Evolutionary conservation across 2,888 invertebrate genomes (phyloP).

Genomic region (Troides oblongomaculatus): DNA sequence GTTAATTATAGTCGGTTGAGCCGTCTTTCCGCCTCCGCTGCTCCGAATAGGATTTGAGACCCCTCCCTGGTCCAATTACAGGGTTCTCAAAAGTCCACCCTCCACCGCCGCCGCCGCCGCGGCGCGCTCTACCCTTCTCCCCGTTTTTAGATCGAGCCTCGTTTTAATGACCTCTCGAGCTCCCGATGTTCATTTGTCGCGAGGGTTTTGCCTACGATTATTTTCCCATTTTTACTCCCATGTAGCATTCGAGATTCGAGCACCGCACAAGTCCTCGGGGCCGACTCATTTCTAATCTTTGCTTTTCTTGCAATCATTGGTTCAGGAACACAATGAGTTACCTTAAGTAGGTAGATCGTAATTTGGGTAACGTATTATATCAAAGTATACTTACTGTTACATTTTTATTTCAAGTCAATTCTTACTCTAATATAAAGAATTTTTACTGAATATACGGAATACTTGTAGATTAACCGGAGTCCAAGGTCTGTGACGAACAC

Average conservation of each 20-base stretch:
- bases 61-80: constrained; percentile 79
- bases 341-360: neutral
- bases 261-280: constrained; percentile 49
- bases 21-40: constrained; percentile 77
- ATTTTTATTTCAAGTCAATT: no score
- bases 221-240: constrained; percentile 60
- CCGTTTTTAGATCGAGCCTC: constrained; percentile 77
- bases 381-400: neutral
- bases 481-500: no score
- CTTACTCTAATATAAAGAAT: neutral
- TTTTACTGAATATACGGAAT: no score
- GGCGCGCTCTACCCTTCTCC: constrained; percentile 45
- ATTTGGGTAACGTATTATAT: neutral
- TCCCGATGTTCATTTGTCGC: constrained; percentile 79
- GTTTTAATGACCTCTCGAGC: constrained; percentile 79
- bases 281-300: constrained; percentile 33
- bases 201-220: constrained; percentile 72
- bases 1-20: constrained; percentile 78
- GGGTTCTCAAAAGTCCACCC: constrained; percentile 70
- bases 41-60: constrained; percentile 76
- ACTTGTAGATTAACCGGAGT: no score
- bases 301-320: constrained; percentile 39
- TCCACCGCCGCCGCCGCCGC: constrained; percentile 32
- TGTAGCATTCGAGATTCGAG: constrained; percentile 56
- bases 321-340: constrained; percentile 24